Base-by-base conservation (phyloP, 2,888 invertebrate species). In the Diploptera punctata region DNA sequence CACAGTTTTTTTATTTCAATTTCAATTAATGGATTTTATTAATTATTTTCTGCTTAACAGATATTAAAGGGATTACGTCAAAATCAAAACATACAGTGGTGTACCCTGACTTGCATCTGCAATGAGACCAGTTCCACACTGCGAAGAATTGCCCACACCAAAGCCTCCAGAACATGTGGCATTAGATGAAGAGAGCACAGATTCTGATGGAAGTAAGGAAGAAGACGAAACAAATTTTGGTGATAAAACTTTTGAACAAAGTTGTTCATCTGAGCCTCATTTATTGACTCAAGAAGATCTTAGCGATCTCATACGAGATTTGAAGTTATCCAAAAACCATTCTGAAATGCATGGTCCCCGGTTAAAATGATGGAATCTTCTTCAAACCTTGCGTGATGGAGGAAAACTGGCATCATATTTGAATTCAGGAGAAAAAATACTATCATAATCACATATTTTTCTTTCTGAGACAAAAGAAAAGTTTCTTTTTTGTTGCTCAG, bases 81-180 rank as follows among this genome's bases (percentile, higher is more conserved):
- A 31, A 65, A 24, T 65, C 65, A 43, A 65, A 65, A 1, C 65
- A 65, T 44, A 65, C 65, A 65, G 62, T 62, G 33, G 33, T 31
- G 62, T 62, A 62, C 62, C 62, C 62, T 62, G 62, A 62, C 29
- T 62, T 62, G 29, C 33, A n/a, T n/a, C n/a, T n/a, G n/a, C n/a
- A n/a, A n/a, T n/a, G 16, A 31, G 33, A 44, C 65, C 65, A 21
- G 44, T 65, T 38, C 43, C 38, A 4, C 44, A 65, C 24, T 10
- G 57, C 57, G 57, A 65, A 44, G 65, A 43, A 43, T 65, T 65
- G 44, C 9, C 65, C 24, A 26, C 43, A 43, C 38, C 43, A 43
- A 29, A 31, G 24, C 61, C 1, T 31, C 26, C 61, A 61, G 61
- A 29, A 61, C 61, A 61, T 29, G 61, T 61, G 33, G n/a, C 61